Evolutionary conservation across 2,888 invertebrate genomes (phyloP).

Genomic region (Rotaria magnacalcarata): DNA sequence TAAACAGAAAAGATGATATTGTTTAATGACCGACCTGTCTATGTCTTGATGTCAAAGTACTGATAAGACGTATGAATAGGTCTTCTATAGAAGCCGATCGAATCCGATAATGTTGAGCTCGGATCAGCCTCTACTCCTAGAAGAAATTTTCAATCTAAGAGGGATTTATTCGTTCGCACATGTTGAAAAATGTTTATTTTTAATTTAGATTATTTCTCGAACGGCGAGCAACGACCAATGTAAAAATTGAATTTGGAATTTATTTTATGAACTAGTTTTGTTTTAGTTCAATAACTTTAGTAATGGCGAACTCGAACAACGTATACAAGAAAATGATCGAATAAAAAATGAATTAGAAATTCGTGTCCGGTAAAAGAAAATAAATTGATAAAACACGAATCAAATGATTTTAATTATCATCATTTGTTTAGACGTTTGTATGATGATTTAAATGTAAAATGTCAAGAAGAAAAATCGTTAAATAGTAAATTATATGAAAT

Average conservation of each 20-base stretch:
- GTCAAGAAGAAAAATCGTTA: neutral
- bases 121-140: too few relatives aligned
- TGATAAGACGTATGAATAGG: too few relatives aligned
- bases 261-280: neutral
- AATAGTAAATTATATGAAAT: neutral
- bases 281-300: neutral
- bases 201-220: slow-evolving; percentile 7
- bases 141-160: too few relatives aligned
- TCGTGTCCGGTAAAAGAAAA: neutral
- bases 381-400: too few relatives aligned
- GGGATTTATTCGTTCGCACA: too few relatives aligned
- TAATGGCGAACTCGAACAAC: neutral
- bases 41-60: too few relatives aligned
- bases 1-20: too few relatives aligned
- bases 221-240: neutral
- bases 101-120: too few relatives aligned
- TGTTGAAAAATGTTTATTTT: neutral
- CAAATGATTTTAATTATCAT: too few relatives aligned
- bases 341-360: slow-evolving; percentile 5
- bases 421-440: neutral
- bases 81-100: too few relatives aligned
- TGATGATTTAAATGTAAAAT: slow-evolving; percentile 25
- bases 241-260: neutral
- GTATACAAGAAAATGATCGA: slow-evolving; percentile 30
- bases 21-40: too few relatives aligned